Conservation (phyloP, 2,888 invertebrate species). For the Colostygia pectinataria region DNA sequence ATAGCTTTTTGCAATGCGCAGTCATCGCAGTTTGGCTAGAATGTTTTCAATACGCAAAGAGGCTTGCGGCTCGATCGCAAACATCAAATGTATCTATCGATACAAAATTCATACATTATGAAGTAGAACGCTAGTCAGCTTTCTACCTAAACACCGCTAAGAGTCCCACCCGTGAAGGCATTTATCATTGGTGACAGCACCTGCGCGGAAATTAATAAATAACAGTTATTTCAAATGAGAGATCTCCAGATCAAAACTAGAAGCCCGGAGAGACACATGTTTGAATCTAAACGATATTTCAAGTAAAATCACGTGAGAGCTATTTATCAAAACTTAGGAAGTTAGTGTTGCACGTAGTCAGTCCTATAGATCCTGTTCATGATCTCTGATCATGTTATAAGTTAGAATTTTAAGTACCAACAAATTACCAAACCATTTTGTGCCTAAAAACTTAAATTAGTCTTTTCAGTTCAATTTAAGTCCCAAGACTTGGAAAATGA, state of each 20-base stretch:
- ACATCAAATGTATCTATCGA: no score
- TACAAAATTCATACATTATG: no score
- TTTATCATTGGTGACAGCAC: slow-evolving; percentile 64
- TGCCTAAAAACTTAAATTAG: slow-evolving; percentile 8
- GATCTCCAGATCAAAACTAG: slow-evolving; percentile 10
- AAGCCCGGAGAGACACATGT: slow-evolving; percentile 9
- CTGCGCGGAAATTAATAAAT: slow-evolving; percentile 55
- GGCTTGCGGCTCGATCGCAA: no score
- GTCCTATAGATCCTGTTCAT: no score
- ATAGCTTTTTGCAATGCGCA: no score
- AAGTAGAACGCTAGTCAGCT: no score
- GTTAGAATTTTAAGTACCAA: not conserved
- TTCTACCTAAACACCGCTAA: slow-evolving; percentile 1
- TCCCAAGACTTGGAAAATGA: slow-evolving; percentile 21
- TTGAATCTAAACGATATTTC: slow-evolving; percentile 3
- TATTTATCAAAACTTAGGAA: slow-evolving; percentile 1
- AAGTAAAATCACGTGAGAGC: not conserved
- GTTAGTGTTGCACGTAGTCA: no score
- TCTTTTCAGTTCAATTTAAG: slow-evolving; percentile 9
- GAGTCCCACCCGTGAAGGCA: slow-evolving; percentile 53
- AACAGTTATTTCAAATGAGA: slow-evolving; percentile 37
- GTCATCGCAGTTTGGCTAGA: no score
- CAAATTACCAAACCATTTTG: not conserved
- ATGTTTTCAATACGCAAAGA: no score
- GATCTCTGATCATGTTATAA: no score